phyloP scores from a whole-genome alignment of 2,888 invertebrate genomes.

The Limnephilus lunatus region DNA sequence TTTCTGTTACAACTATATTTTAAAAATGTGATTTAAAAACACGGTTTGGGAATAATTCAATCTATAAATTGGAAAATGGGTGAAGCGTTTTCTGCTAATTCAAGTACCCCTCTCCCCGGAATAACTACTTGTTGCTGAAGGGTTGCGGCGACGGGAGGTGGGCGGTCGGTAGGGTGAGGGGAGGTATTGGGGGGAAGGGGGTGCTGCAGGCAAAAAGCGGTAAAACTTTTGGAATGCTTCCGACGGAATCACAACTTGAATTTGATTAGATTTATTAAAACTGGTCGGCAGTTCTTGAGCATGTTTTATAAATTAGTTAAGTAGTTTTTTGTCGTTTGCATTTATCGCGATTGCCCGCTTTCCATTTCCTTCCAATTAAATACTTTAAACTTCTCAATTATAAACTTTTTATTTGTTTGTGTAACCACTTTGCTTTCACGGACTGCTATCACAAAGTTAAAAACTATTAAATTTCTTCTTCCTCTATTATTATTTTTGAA shows the following conservation, averaged over 20 bases:
- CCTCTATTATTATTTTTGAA: neutral
- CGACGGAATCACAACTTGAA: neutral
- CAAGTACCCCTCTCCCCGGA: neutral
- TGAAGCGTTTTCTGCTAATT: conserved; percentile 31
- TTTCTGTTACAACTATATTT: too few relatives aligned
- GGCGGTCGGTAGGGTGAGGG: neutral
- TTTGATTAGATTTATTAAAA: conserved; percentile 38
- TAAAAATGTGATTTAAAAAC: too few relatives aligned
- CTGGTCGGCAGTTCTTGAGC: conserved; percentile 7
- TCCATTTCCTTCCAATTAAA: neutral
- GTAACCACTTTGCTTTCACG: too few relatives aligned
- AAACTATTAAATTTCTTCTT: too few relatives aligned
- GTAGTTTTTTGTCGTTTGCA: neutral
- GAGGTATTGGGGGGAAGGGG: neutral
- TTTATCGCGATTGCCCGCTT: neutral
- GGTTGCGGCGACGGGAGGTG: neutral
- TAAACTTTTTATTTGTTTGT: neutral
- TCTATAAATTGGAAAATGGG: neutral
- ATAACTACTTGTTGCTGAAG: conserved; percentile 36
- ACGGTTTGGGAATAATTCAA: neutral
- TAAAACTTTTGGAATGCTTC: conserved; percentile 32
- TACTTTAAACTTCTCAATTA: neutral
- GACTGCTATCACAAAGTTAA: too few relatives aligned
- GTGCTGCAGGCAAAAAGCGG: neutral
- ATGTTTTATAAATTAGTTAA: neutral